These are phyloP conservation scores for Crotalus helleri DNA, from an alignment of 2,113 vertebrate species.

Conservation along the genomic window DNA sequence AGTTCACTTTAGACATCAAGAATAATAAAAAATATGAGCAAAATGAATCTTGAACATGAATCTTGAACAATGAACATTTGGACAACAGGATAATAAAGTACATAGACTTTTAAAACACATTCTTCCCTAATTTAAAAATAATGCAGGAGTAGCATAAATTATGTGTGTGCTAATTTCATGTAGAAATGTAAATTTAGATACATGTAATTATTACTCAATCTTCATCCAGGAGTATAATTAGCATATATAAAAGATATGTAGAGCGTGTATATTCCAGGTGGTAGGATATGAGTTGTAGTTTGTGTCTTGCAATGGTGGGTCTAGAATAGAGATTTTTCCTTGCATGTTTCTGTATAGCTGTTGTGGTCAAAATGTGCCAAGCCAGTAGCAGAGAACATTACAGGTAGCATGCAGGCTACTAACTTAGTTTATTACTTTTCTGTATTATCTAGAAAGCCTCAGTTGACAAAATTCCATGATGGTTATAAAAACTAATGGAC, in stretches of 20 bases:
- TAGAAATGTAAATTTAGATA: not conserved
- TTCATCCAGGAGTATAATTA: not conserved
- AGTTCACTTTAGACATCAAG: not conserved
- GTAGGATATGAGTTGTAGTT: not conserved
- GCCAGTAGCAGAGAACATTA: not conserved
- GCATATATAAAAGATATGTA: not conserved
- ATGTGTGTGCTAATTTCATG: not conserved
- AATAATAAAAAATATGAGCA: not conserved
- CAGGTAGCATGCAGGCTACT: not conserved
- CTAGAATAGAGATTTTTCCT: not conserved
- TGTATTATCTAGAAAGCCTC: not conserved
- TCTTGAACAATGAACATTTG: not conserved
- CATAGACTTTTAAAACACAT: not conserved
- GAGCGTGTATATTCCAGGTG: not conserved
- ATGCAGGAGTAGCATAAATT: not conserved
- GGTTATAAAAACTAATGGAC: not conserved
- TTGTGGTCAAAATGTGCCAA: not conserved
- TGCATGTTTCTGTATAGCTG: not conserved
- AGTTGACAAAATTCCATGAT: not conserved
- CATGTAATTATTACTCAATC: not conserved
- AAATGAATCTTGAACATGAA: not conserved
- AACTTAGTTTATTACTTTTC: not conserved
- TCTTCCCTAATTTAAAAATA: not conserved
- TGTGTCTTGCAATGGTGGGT: not conserved
- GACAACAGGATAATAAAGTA: not conserved